These are phyloP conservation scores for Xiphophorus hellerii DNA, from an alignment of 2,113 vertebrate genomes.

Conservation along the genomic window DNA sequence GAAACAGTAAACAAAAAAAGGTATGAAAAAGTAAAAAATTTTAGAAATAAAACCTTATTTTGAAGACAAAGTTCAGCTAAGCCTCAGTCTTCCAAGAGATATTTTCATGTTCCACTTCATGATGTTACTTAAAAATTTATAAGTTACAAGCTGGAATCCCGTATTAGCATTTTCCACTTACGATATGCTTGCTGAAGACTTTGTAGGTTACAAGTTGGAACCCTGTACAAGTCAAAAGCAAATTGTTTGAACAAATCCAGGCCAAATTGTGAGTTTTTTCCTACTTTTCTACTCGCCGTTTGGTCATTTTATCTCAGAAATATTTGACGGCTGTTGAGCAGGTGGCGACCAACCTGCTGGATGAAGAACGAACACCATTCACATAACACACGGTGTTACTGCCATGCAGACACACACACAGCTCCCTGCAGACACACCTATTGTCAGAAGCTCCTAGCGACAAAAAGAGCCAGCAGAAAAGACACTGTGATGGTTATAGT, in stretches of 20 bases:
- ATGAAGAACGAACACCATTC: conserved; percentile 27
- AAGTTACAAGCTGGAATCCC: not conserved
- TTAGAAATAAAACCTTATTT: too few species aligned
- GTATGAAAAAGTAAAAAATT: too few species aligned
- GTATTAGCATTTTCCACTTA: not conserved
- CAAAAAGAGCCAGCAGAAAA: conserved; percentile 21
- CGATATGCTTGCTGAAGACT: not conserved
- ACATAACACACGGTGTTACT: not conserved
- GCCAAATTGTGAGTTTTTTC: not conserved
- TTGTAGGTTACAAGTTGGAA: not conserved
- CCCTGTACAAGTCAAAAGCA: not conserved
- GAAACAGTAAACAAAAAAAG: too few species aligned
- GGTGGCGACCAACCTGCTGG: conserved; percentile 43
- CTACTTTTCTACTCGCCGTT: conserved; percentile 1
- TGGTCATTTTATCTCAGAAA: conserved; percentile 10
- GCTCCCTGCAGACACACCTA: conserved; percentile 15
- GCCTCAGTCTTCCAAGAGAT: too few species aligned
- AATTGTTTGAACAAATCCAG: not conserved
- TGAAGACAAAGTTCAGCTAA: too few species aligned
- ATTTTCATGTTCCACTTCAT: too few species aligned
- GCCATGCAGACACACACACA: not conserved
- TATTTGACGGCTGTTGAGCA: conserved; percentile 21
- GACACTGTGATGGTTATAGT: conserved; percentile 16
- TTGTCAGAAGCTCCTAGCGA: conserved; percentile 16
- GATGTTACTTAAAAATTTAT: too few species aligned